Evolutionary conservation across 2,888 invertebrate genomes (phyloP), one percentile per base, ranked within the genome.

Genomic region (Leptodirus hochenwartii): DNA sequence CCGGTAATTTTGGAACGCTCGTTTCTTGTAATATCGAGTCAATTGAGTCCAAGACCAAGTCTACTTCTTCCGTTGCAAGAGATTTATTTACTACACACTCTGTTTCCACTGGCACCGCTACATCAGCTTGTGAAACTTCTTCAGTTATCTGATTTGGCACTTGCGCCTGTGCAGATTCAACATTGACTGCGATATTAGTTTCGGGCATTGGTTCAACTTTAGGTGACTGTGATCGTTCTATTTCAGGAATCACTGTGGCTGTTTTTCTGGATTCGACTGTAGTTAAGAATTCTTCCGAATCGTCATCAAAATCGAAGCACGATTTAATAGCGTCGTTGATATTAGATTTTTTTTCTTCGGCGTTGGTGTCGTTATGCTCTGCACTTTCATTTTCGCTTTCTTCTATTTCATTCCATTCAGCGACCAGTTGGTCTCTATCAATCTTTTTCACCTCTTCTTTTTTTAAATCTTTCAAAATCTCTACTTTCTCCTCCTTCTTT

Each of bases 251-350:
- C 4, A 72, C 64, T 30, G 74, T 56, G 1, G 74, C 70, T 39
- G 75, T 71, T 56, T 75, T 76, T 37, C 73, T 58, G 9, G 72
- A 62, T 9, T 49, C 50, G 22, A 49, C 36, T n/a, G 43, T 40
- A 15, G 43, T 47, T 35, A 65, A 63, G 32, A 8, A 61, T 59
- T 40, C 66, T 46, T 76, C 69, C 39, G 78, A 77, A 36, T 79
- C 77, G 29, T 72, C 71, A 39, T 75, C 71, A 47, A 81, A 81
- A 50, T 82, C 81, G 47, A 80, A 82, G 47, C 80, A 80, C 3
- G 33, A 29, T 25, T 33, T 25, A 11, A 20, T 17, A 5, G 16
- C 23, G 15, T 28, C 15, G 15, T 27, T 11, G 4, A 17, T n/a
- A 16, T 10, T 27, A 15, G 14, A 13, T 4, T 13, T 17, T 27